phyloP scores from a whole-genome alignment of 1,140 invertebrate genomes.

The Latrodectus geometricus region DNA sequence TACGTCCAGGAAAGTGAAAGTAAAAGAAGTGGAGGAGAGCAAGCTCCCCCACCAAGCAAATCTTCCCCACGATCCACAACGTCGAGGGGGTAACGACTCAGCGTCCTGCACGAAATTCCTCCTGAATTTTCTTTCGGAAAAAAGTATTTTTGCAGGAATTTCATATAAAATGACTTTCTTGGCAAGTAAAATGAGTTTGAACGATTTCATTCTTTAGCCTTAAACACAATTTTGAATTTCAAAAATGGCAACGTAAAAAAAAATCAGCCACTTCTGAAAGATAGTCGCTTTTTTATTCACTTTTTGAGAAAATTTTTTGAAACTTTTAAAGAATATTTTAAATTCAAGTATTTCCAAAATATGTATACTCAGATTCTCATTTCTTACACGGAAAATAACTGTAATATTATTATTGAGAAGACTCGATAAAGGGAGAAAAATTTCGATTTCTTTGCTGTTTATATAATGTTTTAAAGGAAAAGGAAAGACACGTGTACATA shows the following conservation, averaged over 20 bases:
- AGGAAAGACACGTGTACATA: no score
- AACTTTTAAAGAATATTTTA: constrained; percentile 14
- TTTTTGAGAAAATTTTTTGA: background rate
- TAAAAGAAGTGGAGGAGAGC: background rate
- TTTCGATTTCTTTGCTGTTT: no score
- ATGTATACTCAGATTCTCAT: background rate
- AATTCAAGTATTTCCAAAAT: background rate
- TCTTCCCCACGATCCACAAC: background rate
- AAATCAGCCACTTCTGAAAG: background rate
- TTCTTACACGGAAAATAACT: background rate
- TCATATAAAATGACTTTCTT: constrained; percentile 2
- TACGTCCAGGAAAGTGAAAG: background rate
- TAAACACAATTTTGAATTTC: constrained; percentile 29
- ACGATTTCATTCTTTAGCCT: constrained; percentile 15
- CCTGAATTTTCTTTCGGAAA: background rate
- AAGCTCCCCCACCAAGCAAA: background rate
- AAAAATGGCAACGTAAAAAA: constrained; percentile 21
- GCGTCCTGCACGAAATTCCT: background rate
- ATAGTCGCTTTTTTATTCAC: background rate
- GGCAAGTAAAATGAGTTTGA: constrained; percentile 15
- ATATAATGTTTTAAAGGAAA: no score
- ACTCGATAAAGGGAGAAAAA: no score
- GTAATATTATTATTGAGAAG: no score
- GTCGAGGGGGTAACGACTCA: background rate
- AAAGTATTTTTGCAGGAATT: background rate